Evolutionary conservation across 2,888 invertebrate genomes (phyloP).

Genomic region (Lacanobia wlatinum): DNA sequence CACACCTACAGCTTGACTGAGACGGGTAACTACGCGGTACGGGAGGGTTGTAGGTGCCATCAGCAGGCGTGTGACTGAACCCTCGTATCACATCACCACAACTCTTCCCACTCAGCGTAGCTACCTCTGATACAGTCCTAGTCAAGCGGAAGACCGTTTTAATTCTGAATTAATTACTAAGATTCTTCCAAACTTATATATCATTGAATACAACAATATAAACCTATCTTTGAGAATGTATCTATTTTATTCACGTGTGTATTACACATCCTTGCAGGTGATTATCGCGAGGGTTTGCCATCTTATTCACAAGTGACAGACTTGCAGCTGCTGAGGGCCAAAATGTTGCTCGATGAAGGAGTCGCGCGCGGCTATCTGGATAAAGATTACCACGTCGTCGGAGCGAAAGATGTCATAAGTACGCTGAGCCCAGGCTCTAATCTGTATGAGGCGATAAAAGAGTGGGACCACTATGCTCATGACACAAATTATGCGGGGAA

Average conservation of each 20-base stretch:
- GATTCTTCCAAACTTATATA: no score
- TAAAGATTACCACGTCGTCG: slow-evolving; percentile 76
- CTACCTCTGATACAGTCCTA: no score
- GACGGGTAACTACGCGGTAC: no score
- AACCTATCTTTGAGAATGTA: no score
- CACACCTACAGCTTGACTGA: neutral
- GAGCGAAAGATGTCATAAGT: slow-evolving; percentile 75
- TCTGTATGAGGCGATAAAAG: slow-evolving; percentile 75
- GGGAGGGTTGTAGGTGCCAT: neutral
- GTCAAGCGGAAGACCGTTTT: no score
- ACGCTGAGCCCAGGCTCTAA: slow-evolving; percentile 81
- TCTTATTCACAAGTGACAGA: slow-evolving; percentile 69
- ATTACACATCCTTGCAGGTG: slow-evolving; percentile 72
- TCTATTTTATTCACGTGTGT: slow-evolving; percentile 2
- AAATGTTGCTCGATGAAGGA: slow-evolving; percentile 76
- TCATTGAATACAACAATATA: no score
- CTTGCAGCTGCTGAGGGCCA: slow-evolving; percentile 73
- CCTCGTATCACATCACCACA: neutral
- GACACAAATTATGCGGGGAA: slow-evolving; percentile 67
- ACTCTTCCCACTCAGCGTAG: no score
- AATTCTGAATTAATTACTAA: no score
- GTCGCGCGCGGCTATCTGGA: slow-evolving; percentile 75
- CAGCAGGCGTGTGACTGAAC: neutral
- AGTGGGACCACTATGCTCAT: slow-evolving; percentile 76
- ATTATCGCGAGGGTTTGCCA: slow-evolving; percentile 78